Evolutionary conservation across 2,113 vertebrate genomes (phyloP), one percentile per base, ranked within the genome.

Genomic region (Gobio gobio): DNA sequence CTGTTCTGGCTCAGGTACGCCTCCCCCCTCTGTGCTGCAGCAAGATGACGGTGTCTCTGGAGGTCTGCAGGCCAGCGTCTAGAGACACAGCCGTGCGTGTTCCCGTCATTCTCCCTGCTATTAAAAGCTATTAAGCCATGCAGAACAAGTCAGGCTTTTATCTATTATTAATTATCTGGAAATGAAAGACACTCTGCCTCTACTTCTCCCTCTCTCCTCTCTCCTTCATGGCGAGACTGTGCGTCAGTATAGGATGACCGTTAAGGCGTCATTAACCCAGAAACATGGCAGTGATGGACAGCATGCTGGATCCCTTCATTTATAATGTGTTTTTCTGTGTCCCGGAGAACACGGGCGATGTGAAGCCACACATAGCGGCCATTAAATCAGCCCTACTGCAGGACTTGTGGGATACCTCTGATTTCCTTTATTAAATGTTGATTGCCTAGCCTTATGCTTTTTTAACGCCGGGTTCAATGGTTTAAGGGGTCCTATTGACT

Each of bases 141-240:
- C 88, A 89, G 88, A 89, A 89, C 89, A 86, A 87, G 88, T 81
- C 88, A 86, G 85, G 83, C 86, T 86, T 90, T 89, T 89, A 89
- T 90, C 88, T 85, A 89, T 87, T 85, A 86, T 90, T 88, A 90
- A 90, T 89, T 90, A 90, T 87, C 89, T 88, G 84, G 89, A 86
- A 88, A 87, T 75, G 75, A 85, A 83, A 84, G 83, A 79, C 68
- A 70, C 85, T 86, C 86, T 75, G 61, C 40, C 73, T 66, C 58
- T 78, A 43, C 47, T 73, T 84, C 68, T 81, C 77, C 59, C 45
- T 33, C 68, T 74, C 80, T 68, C 68, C 61, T 75, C 61, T 54
- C 84, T 84, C 80, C 82, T 82, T 88, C 26, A 72, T 72, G 77
- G 61, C 24, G 78, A 54, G 77, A 80, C 80, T 75, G 81, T 40